Conservation (phyloP, 1,140 invertebrate species). For the Trichogramma pretiosum region DNA sequence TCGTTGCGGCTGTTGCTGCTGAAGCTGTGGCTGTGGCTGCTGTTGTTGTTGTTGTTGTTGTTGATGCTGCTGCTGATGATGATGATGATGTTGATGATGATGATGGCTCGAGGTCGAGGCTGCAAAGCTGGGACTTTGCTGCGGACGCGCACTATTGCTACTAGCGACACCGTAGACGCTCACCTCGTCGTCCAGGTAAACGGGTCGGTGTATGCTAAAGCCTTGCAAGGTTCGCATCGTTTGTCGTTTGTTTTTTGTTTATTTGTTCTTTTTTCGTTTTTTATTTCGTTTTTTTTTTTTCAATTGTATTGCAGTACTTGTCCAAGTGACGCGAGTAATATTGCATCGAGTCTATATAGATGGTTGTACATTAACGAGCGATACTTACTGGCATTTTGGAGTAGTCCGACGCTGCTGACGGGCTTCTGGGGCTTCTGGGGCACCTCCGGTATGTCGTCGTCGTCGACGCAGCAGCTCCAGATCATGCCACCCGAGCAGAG, state of each 20-base stretch:
- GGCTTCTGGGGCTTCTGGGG: conserved; percentile 47
- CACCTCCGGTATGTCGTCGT: conserved; percentile 47
- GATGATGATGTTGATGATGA: too few species aligned
- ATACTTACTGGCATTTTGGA: conserved; percentile 81
- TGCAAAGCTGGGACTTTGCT: background rate
- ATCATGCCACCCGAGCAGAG: conserved; percentile 88
- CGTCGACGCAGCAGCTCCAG: conserved; percentile 86
- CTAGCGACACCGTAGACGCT: conserved; percentile 28
- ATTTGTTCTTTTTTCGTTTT: background rate
- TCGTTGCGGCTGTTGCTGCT: conserved; percentile 22
- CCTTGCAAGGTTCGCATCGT: background rate
- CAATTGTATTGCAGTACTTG: background rate
- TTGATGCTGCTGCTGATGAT: conserved; percentile 25
- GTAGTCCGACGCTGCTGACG: conserved; percentile 46
- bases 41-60: conserved; percentile 24
- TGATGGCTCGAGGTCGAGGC: conserved; percentile 1
- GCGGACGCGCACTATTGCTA: background rate
- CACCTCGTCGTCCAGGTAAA: conserved; percentile 40
- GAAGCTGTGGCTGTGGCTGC: too few species aligned
- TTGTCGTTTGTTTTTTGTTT: background rate
- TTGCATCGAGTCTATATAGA: too few species aligned
- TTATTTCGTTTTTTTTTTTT: background rate
- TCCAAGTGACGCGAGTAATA: too few species aligned
- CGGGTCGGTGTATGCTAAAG: conserved; percentile 34
- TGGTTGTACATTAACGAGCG: background rate